Evolutionary conservation across 2,797 vertebrate genomes (phyloP), one percentile per base, ranked within the genome.

Genomic region (Betta splendens): DNA sequence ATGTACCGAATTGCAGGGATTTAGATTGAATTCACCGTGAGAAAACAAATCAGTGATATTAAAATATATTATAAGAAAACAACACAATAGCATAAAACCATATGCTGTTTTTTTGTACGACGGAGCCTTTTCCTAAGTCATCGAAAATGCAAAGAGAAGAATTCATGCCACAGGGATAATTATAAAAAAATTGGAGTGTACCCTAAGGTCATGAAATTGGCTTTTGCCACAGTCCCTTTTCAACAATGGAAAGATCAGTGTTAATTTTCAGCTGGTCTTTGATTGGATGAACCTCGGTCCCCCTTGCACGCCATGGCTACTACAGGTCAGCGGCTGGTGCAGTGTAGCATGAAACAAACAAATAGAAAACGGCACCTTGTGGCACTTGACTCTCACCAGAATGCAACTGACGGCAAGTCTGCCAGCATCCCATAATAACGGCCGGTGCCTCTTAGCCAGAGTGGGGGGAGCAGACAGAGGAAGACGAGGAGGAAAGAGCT

Each of bases 301-400:
- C 89, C 89, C 87, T 74, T 84, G 91, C 78, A 87, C 86, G 92
- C 93, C 94, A 94, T 78, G 88, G 92, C 85, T 87, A 93, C 91
- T 92, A 94, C 94, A 98, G 96, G 95, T 98, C 96, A 98, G 92
- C 92, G 94, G 93, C 91, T 95, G 92, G 92, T 93, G 94, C 94
- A 91, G 89, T 85, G 92, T 94, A 95, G 93, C 96, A 92, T 98
- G 95, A 98, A 97, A 94, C 95, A 95, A 98, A 96, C 96, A 98
- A 98, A 98, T 97, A 98, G 96, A 96, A 96, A 97, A 95, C 94
- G 93, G 92, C 94, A 95, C 94, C 95, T 95, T 92, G 94, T 96
- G 94, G 93, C 94, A 94, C 94, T 95, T 89, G 85, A 94, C 92
- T 93, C 93, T 92, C 87, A 62, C 91, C 91, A 92, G 92, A 93